phyloP scores from a whole-genome alignment of 92 coral and sea anemone species.

The Metridium senile region DNA sequence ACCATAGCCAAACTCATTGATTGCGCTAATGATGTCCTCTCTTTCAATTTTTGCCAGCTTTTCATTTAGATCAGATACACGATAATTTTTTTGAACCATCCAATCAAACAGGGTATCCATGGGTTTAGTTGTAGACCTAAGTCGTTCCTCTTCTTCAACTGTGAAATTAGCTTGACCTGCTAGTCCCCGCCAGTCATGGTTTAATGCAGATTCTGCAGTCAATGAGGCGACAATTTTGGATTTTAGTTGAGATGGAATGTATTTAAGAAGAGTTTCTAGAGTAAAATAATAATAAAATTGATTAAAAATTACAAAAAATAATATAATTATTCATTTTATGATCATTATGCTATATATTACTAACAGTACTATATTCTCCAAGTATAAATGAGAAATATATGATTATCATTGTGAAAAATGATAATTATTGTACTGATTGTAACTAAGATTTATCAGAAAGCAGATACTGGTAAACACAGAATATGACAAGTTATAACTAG shows the following conservation, averaged over 20 bases:
- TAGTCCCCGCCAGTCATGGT: constrained; percentile 68
- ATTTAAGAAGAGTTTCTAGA: constrained; percentile 63
- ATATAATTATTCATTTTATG: no score
- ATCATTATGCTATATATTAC: no score
- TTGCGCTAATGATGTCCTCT: constrained; percentile 43
- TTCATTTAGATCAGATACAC: constrained; percentile 45
- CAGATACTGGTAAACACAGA: no score
- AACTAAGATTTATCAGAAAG: no score
- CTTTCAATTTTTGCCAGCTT: constrained; percentile 36
- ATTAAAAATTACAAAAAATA: no score
- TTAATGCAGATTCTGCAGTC: constrained; percentile 14
- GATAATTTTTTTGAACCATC: constrained; percentile 51
- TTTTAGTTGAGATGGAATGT: constrained; percentile 59
- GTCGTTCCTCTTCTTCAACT: constrained; percentile 32
- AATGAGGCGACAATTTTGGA: constrained; percentile 48
- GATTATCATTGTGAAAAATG: no score
- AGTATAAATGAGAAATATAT: no score
- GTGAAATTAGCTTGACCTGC: constrained; percentile 66
- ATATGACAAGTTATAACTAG: no score
- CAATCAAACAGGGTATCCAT: constrained; percentile 65
- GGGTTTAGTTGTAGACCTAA: constrained; percentile 37
- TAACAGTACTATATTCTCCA: no score
- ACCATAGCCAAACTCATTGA: constrained; percentile 1
- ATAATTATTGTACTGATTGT: no score
- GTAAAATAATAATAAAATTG: no score